These are phyloP conservation scores for Tokudaia tokunoshimensis DNA, from an alignment of 2,797 vertebrate species.

Conservation along the genomic window DNA sequence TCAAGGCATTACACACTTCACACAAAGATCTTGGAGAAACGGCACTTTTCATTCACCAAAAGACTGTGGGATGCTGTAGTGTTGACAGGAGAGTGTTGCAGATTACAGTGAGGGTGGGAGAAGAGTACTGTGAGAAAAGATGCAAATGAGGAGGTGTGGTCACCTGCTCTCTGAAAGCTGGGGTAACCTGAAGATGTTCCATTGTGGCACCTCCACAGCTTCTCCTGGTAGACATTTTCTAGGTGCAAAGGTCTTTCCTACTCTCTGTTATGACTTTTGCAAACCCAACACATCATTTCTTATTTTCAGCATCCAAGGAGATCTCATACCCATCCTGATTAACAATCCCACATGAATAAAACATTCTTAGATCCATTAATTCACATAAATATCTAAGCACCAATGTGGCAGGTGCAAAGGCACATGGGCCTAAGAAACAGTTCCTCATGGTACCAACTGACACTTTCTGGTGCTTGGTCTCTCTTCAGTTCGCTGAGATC, in stretches of 20 bases:
- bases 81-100: neutral
- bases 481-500: neutral
- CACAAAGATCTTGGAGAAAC: neutral
- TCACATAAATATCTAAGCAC: slow-evolving; percentile 69
- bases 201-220: neutral
- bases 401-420: slow-evolving; percentile 33
- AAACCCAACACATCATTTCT: neutral
- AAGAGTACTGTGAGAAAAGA: neutral
- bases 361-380: slow-evolving; percentile 42
- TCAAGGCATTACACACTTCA: neutral
- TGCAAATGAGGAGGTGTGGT: neutral
- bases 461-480: neutral
- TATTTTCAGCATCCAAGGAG: neutral
- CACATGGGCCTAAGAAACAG: neutral
- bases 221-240: neutral
- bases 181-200: neutral
- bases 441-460: neutral
- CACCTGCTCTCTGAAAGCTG: neutral
- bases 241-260: neutral
- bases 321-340: slow-evolving; percentile 7
- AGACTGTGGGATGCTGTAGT: neutral
- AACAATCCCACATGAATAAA: slow-evolving; percentile 58
- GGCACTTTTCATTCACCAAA: neutral
- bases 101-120: neutral
- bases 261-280: neutral